Evolutionary conservation across 2,888 invertebrate genomes (phyloP).

Genomic region (Cosmia trapezina): DNA sequence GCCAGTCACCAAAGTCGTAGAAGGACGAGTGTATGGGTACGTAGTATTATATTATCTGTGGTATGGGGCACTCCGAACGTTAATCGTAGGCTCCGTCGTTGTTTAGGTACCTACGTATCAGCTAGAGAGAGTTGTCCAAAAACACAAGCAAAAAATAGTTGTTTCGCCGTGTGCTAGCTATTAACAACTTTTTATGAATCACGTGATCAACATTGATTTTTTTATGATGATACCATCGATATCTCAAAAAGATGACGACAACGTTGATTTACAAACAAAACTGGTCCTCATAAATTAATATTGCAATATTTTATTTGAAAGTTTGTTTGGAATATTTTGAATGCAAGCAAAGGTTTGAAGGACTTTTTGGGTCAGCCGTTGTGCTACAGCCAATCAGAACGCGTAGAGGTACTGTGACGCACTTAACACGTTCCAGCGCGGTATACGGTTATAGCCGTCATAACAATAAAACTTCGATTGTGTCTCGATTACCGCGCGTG

Average conservation of each 20-base stretch:
- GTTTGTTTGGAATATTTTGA: constrained; percentile 29
- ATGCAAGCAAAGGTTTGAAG: constrained; percentile 14
- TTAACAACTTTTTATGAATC: too few species aligned
- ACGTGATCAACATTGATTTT: too few species aligned
- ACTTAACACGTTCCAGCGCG: too few species aligned
- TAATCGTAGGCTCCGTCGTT: not conserved
- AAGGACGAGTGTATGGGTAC: too few species aligned
- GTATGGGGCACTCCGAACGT: not conserved
- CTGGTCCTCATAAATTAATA: constrained; percentile 24
- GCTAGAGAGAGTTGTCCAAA: not conserved
- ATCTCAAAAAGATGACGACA: constrained; percentile 24
- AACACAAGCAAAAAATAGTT: not conserved
- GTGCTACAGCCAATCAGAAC: not conserved
- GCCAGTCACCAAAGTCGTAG: not conserved
- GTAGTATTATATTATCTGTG: too few species aligned
- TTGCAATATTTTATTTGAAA: constrained; percentile 47
- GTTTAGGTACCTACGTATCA: not conserved
- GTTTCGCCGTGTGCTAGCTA: too few species aligned
- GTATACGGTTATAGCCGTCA: too few species aligned
- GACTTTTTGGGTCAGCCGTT: constrained; percentile 30
- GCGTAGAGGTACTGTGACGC: not conserved
- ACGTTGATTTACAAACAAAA: constrained; percentile 23
- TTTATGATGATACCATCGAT: constrained; percentile 8
- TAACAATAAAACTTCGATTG: too few species aligned
- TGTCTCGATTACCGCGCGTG: too few species aligned